Conservation (phyloP, 2,797 vertebrate genomes). For the Periophthalmus magnuspinnatus region DNA sequence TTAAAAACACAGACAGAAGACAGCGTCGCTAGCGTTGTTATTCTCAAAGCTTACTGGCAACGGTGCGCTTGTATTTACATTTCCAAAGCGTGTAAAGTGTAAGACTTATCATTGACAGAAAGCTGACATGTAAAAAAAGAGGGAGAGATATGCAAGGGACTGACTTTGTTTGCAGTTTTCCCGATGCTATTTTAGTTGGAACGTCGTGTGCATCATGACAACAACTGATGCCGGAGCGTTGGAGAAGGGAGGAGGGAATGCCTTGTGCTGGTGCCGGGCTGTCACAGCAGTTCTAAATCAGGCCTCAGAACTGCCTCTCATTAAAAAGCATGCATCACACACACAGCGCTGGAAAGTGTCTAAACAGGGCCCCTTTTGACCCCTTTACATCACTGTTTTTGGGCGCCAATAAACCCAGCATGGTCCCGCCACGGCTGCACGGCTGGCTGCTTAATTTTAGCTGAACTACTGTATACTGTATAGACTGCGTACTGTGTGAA, state of each 20-base stretch:
- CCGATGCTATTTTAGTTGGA: constrained; percentile 61
- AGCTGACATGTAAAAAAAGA: constrained; percentile 62
- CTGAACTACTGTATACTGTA: constrained; percentile 43
- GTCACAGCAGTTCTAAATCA: constrained; percentile 69
- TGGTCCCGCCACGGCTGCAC: constrained; percentile 42
- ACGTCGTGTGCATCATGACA: constrained; percentile 50
- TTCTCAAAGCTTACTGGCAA: constrained; percentile 41
- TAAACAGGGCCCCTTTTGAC: constrained; percentile 64
- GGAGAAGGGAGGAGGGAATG: constrained; percentile 20
- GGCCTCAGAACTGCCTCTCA: constrained; percentile 62
- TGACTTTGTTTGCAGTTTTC: constrained; percentile 64
- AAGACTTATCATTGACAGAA: constrained; percentile 58
- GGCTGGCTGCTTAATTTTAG: constrained; percentile 61
- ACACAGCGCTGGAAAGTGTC: constrained; percentile 56
- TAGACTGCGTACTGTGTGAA: background rate
- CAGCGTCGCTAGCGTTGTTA: constrained; percentile 45
- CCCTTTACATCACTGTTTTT: constrained; percentile 55
- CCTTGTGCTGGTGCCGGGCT: constrained; percentile 56
- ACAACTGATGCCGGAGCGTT: constrained; percentile 58
- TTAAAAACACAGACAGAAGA: constrained; percentile 38
- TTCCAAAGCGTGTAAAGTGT: constrained; percentile 46
- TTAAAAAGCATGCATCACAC: constrained; percentile 73
- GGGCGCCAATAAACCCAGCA: constrained; percentile 41
- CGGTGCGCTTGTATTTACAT: constrained; percentile 52
- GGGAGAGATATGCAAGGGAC: constrained; percentile 26